Conservation (phyloP, 2,888 invertebrate species). For the Lasioglossum pauxillum region DNA sequence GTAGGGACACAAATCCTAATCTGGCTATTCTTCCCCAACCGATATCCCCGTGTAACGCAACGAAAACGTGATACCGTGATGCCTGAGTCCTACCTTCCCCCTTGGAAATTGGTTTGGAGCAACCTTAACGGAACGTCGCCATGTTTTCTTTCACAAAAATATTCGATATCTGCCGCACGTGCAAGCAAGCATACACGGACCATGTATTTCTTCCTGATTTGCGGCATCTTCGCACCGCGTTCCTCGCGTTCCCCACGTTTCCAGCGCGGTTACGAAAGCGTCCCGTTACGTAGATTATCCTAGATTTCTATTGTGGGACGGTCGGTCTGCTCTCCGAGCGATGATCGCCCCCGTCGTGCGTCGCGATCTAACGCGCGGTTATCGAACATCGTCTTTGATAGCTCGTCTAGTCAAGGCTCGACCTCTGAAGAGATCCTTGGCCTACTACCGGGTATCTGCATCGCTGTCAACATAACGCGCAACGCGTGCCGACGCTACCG, state of each 20-base stretch:
- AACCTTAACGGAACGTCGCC: neutral
- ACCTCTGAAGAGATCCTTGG: slow-evolving; percentile 66
- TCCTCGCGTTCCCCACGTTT: neutral
- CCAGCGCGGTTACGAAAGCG: slow-evolving; percentile 40
- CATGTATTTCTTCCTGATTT: neutral
- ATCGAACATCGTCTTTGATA: slow-evolving; percentile 61
- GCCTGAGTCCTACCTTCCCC: neutral
- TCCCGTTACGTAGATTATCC: slow-evolving; percentile 46
- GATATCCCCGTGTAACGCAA: slow-evolving; percentile 15
- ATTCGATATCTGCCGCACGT: neutral
- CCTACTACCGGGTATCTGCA: slow-evolving; percentile 60
- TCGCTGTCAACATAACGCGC: slow-evolving; percentile 54
- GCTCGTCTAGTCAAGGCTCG: slow-evolving; percentile 19
- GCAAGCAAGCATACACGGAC: neutral
- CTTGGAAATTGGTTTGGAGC: neutral
- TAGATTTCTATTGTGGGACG: slow-evolving; percentile 40
- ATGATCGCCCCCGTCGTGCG: slow-evolving; percentile 33
- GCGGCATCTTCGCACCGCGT: neutral
- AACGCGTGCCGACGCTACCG: slow-evolving; percentile 51
- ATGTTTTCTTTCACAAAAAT: neutral
- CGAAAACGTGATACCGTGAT: slow-evolving; percentile 5
- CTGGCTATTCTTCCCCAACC: neutral
- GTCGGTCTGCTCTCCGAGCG: neutral
- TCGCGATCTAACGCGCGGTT: slow-evolving; percentile 13
- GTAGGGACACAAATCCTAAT: too few species aligned